These are phyloP conservation scores for Cetonia aurata DNA, from an alignment of 2,888 invertebrate species.

Conservation along the genomic window DNA sequence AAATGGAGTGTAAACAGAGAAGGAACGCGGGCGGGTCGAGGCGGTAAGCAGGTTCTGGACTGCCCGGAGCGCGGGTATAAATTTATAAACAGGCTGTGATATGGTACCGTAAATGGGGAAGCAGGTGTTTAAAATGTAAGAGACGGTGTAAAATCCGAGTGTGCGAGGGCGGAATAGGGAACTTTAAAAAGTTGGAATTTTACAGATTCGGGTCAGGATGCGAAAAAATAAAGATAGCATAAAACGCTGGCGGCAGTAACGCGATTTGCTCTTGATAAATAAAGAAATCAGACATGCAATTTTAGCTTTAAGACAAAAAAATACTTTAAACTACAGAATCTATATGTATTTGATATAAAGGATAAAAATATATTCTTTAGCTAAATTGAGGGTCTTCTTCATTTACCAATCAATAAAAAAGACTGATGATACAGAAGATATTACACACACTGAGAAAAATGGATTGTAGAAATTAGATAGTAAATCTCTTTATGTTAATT, in stretches of 20 bases:
- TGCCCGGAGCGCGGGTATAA: conserved; percentile 11
- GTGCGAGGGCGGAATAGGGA: conserved; percentile 25
- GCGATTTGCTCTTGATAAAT: not conserved
- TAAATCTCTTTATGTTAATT: too few relatives aligned
- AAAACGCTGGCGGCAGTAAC: not conserved
- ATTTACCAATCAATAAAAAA: too few relatives aligned
- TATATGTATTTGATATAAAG: too few relatives aligned
- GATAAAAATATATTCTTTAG: too few relatives aligned
- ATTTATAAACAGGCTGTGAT: conserved; percentile 33
- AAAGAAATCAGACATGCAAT: not conserved
- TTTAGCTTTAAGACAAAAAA: too few relatives aligned
- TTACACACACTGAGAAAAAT: too few relatives aligned
- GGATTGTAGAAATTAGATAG: too few relatives aligned
- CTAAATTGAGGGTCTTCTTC: too few relatives aligned
- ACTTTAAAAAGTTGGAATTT: conserved; percentile 30
- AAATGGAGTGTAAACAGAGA: conserved; percentile 19
- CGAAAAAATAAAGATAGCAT: not conserved
- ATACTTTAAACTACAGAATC: too few relatives aligned
- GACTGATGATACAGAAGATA: too few relatives aligned
- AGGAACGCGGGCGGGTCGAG: too few relatives aligned
- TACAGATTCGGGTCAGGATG: conserved; percentile 22
- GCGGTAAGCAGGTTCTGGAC: not conserved
- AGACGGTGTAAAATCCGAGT: conserved; percentile 39
- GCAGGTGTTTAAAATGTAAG: conserved; percentile 44
- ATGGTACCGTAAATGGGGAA: conserved; percentile 24